Base-by-base conservation (phyloP, 23 tunicate genomes). In the Pegea sp. region DNA sequence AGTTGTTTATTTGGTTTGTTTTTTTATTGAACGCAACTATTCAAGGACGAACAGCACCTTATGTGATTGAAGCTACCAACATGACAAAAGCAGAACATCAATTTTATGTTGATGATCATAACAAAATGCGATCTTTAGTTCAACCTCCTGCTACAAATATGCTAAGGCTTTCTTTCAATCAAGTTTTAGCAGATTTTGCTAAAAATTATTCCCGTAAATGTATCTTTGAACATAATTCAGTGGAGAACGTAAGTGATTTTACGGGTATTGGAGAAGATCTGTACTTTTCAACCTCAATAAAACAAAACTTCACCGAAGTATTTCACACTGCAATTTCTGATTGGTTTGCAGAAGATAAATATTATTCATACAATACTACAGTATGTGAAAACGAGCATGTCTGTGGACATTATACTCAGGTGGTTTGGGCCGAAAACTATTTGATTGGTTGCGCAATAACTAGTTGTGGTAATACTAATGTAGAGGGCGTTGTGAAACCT, bases 391-490 rank as follows among this genome's bases (percentile, higher is more conserved):
- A 32, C 18, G 6, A 32, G 19, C 5, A 20, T 1, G 69, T 64
- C 3, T 64, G 69, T 34, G 69, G 69, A 5, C 69, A 64, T 24
- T 71, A 71, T 57, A 71, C 63, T 3, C 69, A 71, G 24, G 29
- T 71, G 57, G 67, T 63, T 52, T 71, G 78, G 78, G 69, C 59
- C 57, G 69, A 63, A 20, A 62, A 56, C 31, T 62, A 53, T 28
- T 57, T 63, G 24, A 57, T 71, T 8, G 78, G 78, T 18, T 71
- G 78, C 49, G 78, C 66, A 1, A 31, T 69, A 1, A 6, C 66
- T 5, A 52, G 58, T 4, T 69, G 76, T 53, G 18, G 26, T 18
- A 28, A 69, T 30, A 51, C 60, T 2, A 43, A 24, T 5, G 60
- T 34, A 3, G 63, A 44, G 20, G 63, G 46, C 46, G 16, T 38